Conservation (phyloP, 2,797 vertebrate species). For the Chaetodon trifasciatus region DNA sequence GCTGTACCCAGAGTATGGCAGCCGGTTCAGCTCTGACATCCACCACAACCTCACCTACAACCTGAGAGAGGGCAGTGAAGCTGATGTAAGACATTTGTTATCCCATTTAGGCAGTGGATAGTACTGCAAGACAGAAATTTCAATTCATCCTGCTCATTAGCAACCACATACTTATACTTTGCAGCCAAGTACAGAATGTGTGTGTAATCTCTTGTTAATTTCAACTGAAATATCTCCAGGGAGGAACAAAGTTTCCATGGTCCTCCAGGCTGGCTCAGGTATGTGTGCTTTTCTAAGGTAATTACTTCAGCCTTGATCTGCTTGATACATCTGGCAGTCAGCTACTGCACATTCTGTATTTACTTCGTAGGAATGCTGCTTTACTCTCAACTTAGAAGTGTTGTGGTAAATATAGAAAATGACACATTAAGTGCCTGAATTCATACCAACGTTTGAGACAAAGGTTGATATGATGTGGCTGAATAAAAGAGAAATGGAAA, state of each 20-base stretch:
- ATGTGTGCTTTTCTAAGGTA: slow-evolving; percentile 35
- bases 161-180: not conserved
- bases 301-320: slow-evolving; percentile 18
- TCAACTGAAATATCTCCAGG: slow-evolving; percentile 78
- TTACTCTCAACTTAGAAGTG: not conserved
- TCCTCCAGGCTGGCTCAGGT: slow-evolving; percentile 89
- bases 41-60: slow-evolving; percentile 97
- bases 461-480: not conserved
- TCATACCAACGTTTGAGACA: not conserved
- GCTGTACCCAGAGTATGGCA: slow-evolving; percentile 94
- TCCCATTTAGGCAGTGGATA: not conserved
- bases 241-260: slow-evolving; percentile 84
- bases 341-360: slow-evolving; percentile 14
- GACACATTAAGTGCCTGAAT: not conserved
- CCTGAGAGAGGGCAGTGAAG: slow-evolving; percentile 90
- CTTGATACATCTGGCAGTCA: not conserved
- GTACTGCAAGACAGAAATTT: not conserved
- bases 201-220: slow-evolving; percentile 35
- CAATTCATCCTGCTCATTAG: not conserved
- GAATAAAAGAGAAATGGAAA: not conserved
- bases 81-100: slow-evolving; percentile 82
- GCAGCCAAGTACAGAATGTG: slow-evolving; percentile 1
- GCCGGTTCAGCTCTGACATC: slow-evolving; percentile 91
- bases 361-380: not conserved
- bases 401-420: not conserved